A percentile compares a stretch with the other conserved stretches of the same genome.
Evolutionary conservation across 2,113 vertebrate species (phyloP).

Genomic region (Baryphthengus martii): DNA sequence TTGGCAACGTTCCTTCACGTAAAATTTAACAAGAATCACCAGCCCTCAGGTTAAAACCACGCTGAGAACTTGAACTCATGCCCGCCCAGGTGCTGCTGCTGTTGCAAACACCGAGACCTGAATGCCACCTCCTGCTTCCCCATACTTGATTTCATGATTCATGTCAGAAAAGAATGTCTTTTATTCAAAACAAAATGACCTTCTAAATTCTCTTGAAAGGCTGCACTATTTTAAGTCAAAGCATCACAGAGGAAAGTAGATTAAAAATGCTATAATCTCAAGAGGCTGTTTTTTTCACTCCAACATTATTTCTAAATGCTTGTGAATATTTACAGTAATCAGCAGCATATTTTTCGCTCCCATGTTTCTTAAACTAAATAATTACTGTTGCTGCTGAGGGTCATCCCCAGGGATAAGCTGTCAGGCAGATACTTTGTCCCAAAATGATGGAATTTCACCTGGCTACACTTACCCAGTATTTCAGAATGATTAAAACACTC

Average conservation of each 20-base stretch:
- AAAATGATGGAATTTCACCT: background rate
- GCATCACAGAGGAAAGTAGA: background rate
- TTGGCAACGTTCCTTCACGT: background rate
- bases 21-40: constrained; percentile 55
- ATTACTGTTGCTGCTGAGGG: background rate
- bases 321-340: background rate
- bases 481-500: background rate
- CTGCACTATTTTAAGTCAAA: background rate
- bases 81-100: constrained; percentile 42
- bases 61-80: constrained; percentile 21
- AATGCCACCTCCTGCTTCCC: background rate
- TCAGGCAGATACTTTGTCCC: background rate
- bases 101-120: background rate
- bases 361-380: background rate
- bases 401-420: background rate
- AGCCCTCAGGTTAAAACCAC: constrained; percentile 34
- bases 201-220: background rate
- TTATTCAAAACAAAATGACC: background rate
- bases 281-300: background rate
- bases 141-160: background rate
- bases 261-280: background rate
- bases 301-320: background rate
- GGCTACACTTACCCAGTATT: background rate
- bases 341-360: background rate
- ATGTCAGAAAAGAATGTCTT: background rate